A percentile compares a stretch with the other conserved stretches of the same genome.
Evolutionary conservation across 2,888 invertebrate species (phyloP).

Genomic region (Charanyca ferruginea): DNA sequence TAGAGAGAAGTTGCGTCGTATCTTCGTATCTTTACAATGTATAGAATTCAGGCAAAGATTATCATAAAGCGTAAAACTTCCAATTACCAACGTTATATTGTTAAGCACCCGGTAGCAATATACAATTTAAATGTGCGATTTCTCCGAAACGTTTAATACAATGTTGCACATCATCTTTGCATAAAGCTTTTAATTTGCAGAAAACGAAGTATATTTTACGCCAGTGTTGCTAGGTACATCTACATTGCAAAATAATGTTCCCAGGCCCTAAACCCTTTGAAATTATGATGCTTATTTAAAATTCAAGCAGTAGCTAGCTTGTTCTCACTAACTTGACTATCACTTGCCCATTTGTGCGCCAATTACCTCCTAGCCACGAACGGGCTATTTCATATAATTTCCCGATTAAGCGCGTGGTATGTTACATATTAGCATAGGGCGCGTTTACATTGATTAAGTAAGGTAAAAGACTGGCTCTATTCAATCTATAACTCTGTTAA

Average conservation of each 20-base stretch:
- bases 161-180: conserved; percentile 8
- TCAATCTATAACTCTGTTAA: neutral
- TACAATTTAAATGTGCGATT: neutral
- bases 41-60: neutral
- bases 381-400: conserved; percentile 61
- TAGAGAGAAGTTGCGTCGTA: no score
- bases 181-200: neutral
- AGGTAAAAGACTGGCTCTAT: neutral
- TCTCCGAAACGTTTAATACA: neutral
- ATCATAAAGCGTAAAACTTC: conserved; percentile 15
- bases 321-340: conserved; percentile 42
- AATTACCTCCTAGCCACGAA: conserved; percentile 38
- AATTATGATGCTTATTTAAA: conserved; percentile 49
- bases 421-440: conserved; percentile 51
- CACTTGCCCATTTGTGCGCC: conserved; percentile 39
- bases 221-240: neutral
- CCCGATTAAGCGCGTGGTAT: conserved; percentile 46
- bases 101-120: neutral
- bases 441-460: conserved; percentile 21
- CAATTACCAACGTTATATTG: neutral
- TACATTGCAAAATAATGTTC: conserved; percentile 29
- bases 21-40: neutral
- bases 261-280: conserved; percentile 28
- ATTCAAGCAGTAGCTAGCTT: conserved; percentile 39
- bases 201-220: neutral